These are phyloP conservation scores for Rhingia campestris DNA, from an alignment of 2,888 invertebrate species.

Conservation along the genomic window DNA sequence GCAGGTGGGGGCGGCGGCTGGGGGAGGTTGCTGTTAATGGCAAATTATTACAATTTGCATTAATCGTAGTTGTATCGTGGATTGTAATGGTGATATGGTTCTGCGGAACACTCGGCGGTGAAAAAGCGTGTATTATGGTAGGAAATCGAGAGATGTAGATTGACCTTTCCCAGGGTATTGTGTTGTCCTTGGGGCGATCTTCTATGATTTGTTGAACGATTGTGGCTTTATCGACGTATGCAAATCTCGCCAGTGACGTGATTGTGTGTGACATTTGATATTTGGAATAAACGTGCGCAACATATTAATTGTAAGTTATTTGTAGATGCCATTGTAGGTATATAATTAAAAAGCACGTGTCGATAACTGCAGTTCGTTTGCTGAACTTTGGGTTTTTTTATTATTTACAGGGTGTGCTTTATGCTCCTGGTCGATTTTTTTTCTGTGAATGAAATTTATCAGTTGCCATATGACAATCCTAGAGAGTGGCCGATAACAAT, in stretches of 20 bases:
- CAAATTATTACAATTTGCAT: constrained; percentile 67
- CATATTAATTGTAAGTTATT: constrained; percentile 32
- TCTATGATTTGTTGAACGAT: constrained; percentile 63
- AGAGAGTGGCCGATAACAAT: too few species aligned
- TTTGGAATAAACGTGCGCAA: constrained; percentile 56
- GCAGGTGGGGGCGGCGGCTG: not conserved
- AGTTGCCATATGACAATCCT: too few species aligned
- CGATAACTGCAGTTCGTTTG: not conserved
- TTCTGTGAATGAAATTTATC: too few species aligned
- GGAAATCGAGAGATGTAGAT: constrained; percentile 31
- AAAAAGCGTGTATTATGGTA: constrained; percentile 41
- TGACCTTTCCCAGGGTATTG: constrained; percentile 72
- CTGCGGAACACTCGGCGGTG: not conserved
- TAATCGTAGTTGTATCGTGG: constrained; percentile 41
- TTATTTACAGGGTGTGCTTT: not conserved
- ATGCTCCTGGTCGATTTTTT: too few species aligned
- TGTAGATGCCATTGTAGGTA: not conserved
- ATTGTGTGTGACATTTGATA: constrained; percentile 68
- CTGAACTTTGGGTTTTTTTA: not conserved
- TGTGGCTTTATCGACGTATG: constrained; percentile 33
- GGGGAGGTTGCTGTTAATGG: constrained; percentile 34
- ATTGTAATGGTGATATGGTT: constrained; percentile 51
- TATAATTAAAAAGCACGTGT: constrained; percentile 33
- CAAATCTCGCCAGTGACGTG: constrained; percentile 56
- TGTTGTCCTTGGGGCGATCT: constrained; percentile 66